These are phyloP conservation scores for Cerceris ruficornis DNA, from an alignment of 2,888 invertebrate genomes.

Conservation along the genomic window DNA sequence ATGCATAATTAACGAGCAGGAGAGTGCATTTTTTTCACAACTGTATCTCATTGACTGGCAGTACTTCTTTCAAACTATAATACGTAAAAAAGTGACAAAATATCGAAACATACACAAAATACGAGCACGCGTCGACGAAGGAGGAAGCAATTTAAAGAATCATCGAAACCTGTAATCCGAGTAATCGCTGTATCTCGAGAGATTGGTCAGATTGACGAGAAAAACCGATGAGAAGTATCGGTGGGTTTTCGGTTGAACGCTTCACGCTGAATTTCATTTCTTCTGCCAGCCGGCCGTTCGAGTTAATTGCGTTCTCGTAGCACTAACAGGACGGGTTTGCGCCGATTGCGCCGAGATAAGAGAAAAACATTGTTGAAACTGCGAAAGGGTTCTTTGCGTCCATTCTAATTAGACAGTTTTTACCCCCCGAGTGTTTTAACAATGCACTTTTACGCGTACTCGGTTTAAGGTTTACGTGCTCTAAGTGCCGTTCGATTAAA, in stretches of 20 bases:
- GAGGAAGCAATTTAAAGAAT: not conserved
- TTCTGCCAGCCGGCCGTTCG: constrained; percentile 59
- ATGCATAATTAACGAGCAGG: too few relatives aligned
- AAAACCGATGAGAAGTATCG: not conserved
- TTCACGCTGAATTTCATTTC: constrained; percentile 72
- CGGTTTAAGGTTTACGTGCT: not conserved
- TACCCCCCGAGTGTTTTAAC: not conserved
- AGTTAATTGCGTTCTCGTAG: constrained; percentile 69
- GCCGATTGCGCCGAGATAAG: constrained; percentile 27
- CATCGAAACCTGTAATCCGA: not conserved
- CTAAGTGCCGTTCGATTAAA: not conserved
- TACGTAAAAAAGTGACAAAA: not conserved
- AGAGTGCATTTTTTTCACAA: too few relatives aligned
- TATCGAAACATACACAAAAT: not conserved
- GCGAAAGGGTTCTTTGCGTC: constrained; percentile 23
- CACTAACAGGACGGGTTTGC: constrained; percentile 53
- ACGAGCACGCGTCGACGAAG: not conserved
- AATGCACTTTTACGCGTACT: not conserved
- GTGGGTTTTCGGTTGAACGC: constrained; percentile 63
- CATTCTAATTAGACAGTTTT: constrained; percentile 11
- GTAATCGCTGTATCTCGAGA: constrained; percentile 66
- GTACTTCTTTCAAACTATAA: too few relatives aligned
- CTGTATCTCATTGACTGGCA: too few relatives aligned
- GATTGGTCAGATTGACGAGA: constrained; percentile 2
- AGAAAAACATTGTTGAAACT: constrained; percentile 25